A percentile compares a stretch with the other conserved stretches of the same genome.
Evolutionary conservation across 2,797 vertebrate genomes (phyloP).

Genomic region (Lycodopsis pacificus): DNA sequence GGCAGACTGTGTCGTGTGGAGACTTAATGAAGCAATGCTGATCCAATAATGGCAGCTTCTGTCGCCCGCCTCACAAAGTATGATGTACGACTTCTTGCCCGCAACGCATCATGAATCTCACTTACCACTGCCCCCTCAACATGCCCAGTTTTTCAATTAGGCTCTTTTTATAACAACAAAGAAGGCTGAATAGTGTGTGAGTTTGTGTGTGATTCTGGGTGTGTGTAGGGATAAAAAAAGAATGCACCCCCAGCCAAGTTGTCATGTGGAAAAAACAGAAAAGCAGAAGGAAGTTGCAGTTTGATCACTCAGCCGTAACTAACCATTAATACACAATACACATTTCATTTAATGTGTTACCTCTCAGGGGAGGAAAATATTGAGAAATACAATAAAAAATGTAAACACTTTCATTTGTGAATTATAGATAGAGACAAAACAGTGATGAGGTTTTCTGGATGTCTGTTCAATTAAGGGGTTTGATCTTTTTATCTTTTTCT

Average conservation of each 20-base stretch:
- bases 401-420: conserved; percentile 23
- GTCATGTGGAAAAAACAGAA: neutral
- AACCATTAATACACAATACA: conserved; percentile 50
- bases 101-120: conserved; percentile 51
- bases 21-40: conserved; percentile 76
- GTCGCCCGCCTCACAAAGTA: conserved; percentile 60
- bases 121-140: conserved; percentile 47
- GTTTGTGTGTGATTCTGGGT: neutral
- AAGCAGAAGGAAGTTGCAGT: neutral
- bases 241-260: conserved; percentile 16
- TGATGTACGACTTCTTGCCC: conserved; percentile 57
- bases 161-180: conserved; percentile 23
- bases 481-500: conserved; percentile 25
- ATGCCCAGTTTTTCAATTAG: conserved; percentile 50
- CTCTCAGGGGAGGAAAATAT: conserved; percentile 21
- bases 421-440: conserved; percentile 22
- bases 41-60: conserved; percentile 76
- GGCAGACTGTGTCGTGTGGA: conserved; percentile 56
- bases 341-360: conserved; percentile 44
- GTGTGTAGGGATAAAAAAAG: neutral
- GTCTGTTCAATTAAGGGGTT: conserved; percentile 7
- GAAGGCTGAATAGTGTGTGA: neutral
- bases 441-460: neutral
- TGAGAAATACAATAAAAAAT: conserved; percentile 3
- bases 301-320: conserved; percentile 28